Percentiles rank a stretch among this genome's conserved stretches.
phyloP scores from a whole-genome alignment of 2,888 invertebrate species.

The Aphidius colemani region DNA sequence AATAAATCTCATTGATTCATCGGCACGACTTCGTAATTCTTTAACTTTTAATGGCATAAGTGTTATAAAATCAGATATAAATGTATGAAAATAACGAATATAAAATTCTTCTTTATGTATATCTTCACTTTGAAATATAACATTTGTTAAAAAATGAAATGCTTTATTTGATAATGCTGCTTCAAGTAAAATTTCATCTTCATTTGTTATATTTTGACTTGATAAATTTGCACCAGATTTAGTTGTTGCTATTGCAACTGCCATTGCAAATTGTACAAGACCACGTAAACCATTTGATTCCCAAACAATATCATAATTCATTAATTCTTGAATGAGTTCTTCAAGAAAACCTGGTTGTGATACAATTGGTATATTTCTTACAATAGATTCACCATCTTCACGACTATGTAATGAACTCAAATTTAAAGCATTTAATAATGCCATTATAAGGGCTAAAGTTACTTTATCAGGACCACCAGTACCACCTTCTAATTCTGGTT shows the following conservation, averaged over 20 bases:
- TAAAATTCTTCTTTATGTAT: constrained; percentile 82
- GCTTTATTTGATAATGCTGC: constrained; percentile 78
- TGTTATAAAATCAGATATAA: constrained; percentile 90
- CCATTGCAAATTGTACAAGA: constrained; percentile 72
- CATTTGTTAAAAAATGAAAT: constrained; percentile 78
- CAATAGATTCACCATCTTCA: constrained; percentile 72
- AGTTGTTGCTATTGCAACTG: constrained; percentile 70
- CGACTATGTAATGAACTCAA: constrained; percentile 75
- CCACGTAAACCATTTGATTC: constrained; percentile 65
- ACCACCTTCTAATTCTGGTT: constrained; percentile 63
- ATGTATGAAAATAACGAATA: constrained; percentile 78
- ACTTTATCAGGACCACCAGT: constrained; percentile 77
- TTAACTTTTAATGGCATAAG: constrained; percentile 91
- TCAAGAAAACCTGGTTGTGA: constrained; percentile 51
- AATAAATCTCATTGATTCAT: constrained; percentile 83
- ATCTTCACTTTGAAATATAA: constrained; percentile 71
- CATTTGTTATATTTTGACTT: constrained; percentile 68
- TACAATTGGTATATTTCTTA: constrained; percentile 53
- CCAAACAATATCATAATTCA: constrained; percentile 60
- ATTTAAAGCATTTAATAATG: constrained; percentile 82
- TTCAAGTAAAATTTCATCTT: constrained; percentile 81
- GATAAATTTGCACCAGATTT: constrained; percentile 65
- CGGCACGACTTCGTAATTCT: constrained; percentile 80
- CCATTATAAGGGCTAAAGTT: constrained; percentile 79
- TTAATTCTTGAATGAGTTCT: constrained; percentile 69